Evolutionary conservation across 2,797 vertebrate genomes (phyloP).

Genomic region (Schizothorax lantsangensis): DNA sequence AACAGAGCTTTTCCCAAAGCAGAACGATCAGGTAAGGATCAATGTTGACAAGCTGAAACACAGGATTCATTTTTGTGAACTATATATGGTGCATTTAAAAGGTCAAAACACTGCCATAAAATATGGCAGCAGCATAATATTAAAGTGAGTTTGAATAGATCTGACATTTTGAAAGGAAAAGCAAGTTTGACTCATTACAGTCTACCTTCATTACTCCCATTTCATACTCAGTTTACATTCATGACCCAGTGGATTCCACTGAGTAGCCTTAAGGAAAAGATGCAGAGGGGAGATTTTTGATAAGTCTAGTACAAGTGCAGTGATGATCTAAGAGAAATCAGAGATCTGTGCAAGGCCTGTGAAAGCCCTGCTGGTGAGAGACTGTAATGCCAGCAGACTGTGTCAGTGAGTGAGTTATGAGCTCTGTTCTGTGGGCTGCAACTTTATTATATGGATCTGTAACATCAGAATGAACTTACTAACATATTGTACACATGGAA

Average conservation of each 20-base stretch:
- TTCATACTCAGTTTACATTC: neutral
- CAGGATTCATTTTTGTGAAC: neutral
- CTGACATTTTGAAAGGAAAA: slow-evolving; percentile 13
- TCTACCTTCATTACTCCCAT: neutral
- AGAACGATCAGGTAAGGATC: neutral
- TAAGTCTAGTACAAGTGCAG: neutral
- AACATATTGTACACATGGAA: neutral
- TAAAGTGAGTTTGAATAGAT: neutral
- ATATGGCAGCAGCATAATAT: slow-evolving; percentile 1
- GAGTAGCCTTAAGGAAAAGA: neutral
- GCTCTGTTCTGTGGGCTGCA: neutral
- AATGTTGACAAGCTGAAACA: neutral
- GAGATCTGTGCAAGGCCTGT: slow-evolving; percentile 25
- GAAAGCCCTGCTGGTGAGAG: slow-evolving; percentile 30
- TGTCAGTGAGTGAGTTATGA: slow-evolving; percentile 35
- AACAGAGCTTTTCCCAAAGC: slow-evolving; percentile 27
- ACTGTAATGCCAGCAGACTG: slow-evolving; percentile 25
- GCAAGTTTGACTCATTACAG: neutral
- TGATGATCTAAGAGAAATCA: slow-evolving; percentile 16
- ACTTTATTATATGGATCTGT: slow-evolving; percentile 29
- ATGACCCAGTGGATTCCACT: neutral
- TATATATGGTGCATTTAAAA: neutral
- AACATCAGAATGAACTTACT: neutral
- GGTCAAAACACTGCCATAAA: slow-evolving; percentile 1
- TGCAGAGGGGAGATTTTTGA: neutral